Evolutionary conservation across 1,140 invertebrate genomes (phyloP).

Genomic region (Pachyrhynchus sulphureomaculatus): DNA sequence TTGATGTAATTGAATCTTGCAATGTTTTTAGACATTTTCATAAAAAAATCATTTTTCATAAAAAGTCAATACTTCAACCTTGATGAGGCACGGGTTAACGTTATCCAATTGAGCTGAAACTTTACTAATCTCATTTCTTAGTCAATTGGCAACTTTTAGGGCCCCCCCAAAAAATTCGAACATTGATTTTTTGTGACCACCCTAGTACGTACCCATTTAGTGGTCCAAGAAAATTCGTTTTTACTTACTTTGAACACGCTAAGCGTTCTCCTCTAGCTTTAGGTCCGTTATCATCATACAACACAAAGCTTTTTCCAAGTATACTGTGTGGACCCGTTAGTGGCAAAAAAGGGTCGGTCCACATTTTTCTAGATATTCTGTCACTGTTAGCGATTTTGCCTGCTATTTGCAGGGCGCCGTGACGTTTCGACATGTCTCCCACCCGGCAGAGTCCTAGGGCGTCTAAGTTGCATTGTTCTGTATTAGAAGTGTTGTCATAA

Average conservation of each 20-base stretch:
- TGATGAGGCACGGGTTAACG: too few species aligned
- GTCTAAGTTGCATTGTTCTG: constrained; percentile 55
- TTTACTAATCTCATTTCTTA: too few species aligned
- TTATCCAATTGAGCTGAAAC: too few species aligned
- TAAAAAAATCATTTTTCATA: too few species aligned
- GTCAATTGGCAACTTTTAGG: too few species aligned
- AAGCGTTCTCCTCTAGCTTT: constrained; percentile 82
- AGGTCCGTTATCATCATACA: constrained; percentile 86
- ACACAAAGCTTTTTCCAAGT: constrained; percentile 80
- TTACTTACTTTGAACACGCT: constrained; percentile 77
- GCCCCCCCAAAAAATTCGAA: too few species aligned
- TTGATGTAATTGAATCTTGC: too few species aligned
- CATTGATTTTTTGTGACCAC: too few species aligned
- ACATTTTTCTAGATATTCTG: constrained; percentile 69
- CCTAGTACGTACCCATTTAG: too few species aligned
- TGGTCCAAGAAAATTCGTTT: too few species aligned
- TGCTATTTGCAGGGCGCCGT: constrained; percentile 72
- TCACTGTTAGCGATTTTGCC: constrained; percentile 66
- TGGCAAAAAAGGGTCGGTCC: constrained; percentile 76
- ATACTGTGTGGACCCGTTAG: constrained; percentile 74
- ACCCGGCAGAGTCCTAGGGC: constrained; percentile 63
- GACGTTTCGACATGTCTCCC: constrained; percentile 68
- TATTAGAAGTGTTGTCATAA: constrained; percentile 47
- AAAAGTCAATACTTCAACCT: too few species aligned
- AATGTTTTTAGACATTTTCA: too few species aligned